Evolutionary conservation across 2,113 vertebrate genomes (phyloP).

Genomic region (Sebastes fasciatus): DNA sequence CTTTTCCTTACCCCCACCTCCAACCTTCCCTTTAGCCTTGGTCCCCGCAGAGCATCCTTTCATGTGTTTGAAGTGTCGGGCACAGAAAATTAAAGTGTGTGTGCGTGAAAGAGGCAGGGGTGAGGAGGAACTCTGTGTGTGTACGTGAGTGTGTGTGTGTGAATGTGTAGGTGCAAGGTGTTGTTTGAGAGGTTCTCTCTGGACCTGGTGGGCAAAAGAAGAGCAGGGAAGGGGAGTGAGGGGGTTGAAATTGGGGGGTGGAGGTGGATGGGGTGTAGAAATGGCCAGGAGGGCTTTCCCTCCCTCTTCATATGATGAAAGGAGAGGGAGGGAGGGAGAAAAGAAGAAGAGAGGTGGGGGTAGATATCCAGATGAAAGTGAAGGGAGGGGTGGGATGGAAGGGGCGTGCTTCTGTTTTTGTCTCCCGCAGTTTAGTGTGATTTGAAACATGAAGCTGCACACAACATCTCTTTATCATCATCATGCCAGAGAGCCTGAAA

Average conservation of each 20-base stretch:
- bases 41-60: conserved; percentile 86
- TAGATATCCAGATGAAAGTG: conserved; percentile 75
- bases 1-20: conserved; percentile 63
- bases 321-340: conserved; percentile 59
- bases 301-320: conserved; percentile 78
- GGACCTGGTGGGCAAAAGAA: conserved; percentile 76
- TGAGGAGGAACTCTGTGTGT: conserved; percentile 53
- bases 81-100: conserved; percentile 85
- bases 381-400: conserved; percentile 53
- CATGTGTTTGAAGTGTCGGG: conserved; percentile 87
- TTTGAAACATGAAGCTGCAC: conserved; percentile 44
- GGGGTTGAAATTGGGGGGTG: conserved; percentile 41
- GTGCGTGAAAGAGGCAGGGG: conserved; percentile 69
- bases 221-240: conserved; percentile 48
- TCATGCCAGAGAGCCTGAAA: conserved; percentile 34
- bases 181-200: conserved; percentile 73
- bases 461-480: conserved; percentile 47
- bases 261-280: conserved; percentile 55
- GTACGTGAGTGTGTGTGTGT: conserved; percentile 43
- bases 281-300: conserved; percentile 76
- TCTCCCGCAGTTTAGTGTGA: conserved; percentile 52
- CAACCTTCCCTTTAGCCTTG: conserved; percentile 78
- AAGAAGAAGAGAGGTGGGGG: conserved; percentile 58
- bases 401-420: conserved; percentile 57
- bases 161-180: conserved; percentile 67